Evolutionary conservation across 2,888 invertebrate species (phyloP).

Genomic region (Gari tellinella): DNA sequence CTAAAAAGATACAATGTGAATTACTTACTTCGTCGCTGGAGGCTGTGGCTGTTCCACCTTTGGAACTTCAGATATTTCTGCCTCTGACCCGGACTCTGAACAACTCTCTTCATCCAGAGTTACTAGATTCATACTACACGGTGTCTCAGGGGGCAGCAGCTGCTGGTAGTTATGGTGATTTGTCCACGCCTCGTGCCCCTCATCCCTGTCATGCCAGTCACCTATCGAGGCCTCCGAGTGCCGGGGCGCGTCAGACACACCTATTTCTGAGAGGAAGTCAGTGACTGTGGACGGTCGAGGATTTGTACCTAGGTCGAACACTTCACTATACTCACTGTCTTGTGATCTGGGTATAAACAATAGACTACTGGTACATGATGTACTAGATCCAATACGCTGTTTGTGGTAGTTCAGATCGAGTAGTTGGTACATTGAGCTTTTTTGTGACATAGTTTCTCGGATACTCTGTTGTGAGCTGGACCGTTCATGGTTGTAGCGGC

Average conservation of each 20-base stretch:
- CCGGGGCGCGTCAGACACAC: not conserved
- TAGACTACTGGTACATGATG: constrained; percentile 27
- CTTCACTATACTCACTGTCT: constrained; percentile 16
- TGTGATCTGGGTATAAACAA: constrained; percentile 47
- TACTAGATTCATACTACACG: constrained; percentile 37
- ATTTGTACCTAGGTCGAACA: not conserved
- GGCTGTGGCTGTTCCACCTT: constrained; percentile 24
- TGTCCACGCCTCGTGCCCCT: not conserved
- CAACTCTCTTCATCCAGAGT: constrained; percentile 52
- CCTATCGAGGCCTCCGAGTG: constrained; percentile 15
- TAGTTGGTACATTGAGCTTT: constrained; percentile 65
- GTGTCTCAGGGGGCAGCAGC: constrained; percentile 34
- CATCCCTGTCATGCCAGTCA: constrained; percentile 41
- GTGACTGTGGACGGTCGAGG: not conserved
- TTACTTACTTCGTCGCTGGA: constrained; percentile 15
- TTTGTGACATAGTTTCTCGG: constrained; percentile 61
- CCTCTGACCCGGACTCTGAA: constrained; percentile 49
- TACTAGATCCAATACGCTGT: constrained; percentile 22
- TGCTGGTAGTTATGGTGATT: not conserved
- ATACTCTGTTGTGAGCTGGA: constrained; percentile 41
- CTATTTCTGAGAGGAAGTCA: constrained; percentile 4
- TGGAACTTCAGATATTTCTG: constrained; percentile 17
- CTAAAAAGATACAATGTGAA: no score
- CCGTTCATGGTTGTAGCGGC: constrained; percentile 59
- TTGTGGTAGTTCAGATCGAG: constrained; percentile 23